Evolutionary conservation across 1,140 invertebrate species (phyloP), one percentile per base, ranked within the genome.

Genomic region (Drosophila auraria): DNA sequence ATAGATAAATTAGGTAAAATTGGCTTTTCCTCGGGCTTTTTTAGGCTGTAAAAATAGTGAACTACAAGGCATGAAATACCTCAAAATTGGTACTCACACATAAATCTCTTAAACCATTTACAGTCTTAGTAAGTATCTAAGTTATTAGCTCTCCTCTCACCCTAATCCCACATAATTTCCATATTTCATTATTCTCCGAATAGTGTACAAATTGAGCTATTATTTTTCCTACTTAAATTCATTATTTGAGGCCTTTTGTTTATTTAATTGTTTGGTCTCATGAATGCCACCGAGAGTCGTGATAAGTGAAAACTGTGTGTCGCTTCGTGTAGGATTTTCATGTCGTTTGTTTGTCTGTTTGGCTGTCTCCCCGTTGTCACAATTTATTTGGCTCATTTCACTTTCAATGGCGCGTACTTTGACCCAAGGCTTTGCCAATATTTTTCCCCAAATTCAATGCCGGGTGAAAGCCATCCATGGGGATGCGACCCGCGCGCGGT

Each of bases 321-420:
- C 33, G 15, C 15, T 56, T 77, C 56, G 73, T 77, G 72, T 65
- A 42, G 54, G 42, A 47, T 70, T 79, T 71, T 17, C 68, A 38
- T 73, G 68, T 73, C 54, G 70, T 57, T 51, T 15, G 38, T 72
- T 51, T 15, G 38, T 72, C 25, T 40, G 33, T 4, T 25, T 56
- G 33, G 33, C 20, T 68, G 62, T 64, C 57, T 57, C 51, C 38
- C 12, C 30, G 51, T 71, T 73, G 70, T 60, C 54, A 72, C 70
- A 73, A 73, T 73, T 72, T 73, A 73, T 63, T 50, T 44, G 60
- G 61, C 58, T 69, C 56, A 84, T 77, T 78, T 83, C 54, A 44
- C 80, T 80, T 87, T 87, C 83, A 64, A 87, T 87, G 59, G 47
- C 64, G 54, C 63, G 80, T 87, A 83, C 80, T 87, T 83, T 87